Conservation (phyloP, 2,888 invertebrate genomes). For the Pollenia amentaria region DNA sequence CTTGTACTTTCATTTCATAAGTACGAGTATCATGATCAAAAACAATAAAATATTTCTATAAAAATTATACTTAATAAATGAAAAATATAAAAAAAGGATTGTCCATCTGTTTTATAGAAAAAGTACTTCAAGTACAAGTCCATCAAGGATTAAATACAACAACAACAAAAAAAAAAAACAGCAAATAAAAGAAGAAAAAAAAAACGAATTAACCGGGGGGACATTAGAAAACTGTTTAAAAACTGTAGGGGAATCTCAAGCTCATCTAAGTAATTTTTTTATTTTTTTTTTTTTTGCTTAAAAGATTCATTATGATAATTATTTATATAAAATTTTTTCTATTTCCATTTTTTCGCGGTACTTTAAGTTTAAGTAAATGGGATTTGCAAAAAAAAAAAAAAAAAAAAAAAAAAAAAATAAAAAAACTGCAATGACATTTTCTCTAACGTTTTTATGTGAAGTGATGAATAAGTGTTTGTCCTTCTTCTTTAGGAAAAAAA, state of each 20-base stretch:
- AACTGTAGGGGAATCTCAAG: conserved; percentile 57
- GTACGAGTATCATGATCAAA: conserved; percentile 12
- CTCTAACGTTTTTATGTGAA: conserved; percentile 56
- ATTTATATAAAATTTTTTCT: conserved; percentile 51
- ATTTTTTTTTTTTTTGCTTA: not conserved
- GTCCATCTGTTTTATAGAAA: conserved; percentile 38
- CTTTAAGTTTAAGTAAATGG: conserved; percentile 68
- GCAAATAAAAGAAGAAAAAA: conserved; percentile 19
- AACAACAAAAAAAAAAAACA: conserved; percentile 26
- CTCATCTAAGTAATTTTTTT: not conserved
- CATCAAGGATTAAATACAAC: conserved; percentile 58
- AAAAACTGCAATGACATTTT: conserved; percentile 62
- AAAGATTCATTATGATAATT: conserved; percentile 67
- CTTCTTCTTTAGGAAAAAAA: conserved; percentile 63
- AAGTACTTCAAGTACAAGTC: conserved; percentile 62
- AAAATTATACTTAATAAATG: conserved; percentile 50
- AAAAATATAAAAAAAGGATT: conserved; percentile 23
- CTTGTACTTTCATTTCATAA: conserved; percentile 46
- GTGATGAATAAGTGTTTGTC: conserved; percentile 65
- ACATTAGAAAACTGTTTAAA: conserved; percentile 30
- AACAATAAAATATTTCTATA: conserved; percentile 26
- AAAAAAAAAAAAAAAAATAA: conserved; percentile 25
- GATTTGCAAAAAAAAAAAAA: conserved; percentile 1
- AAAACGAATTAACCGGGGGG: conserved; percentile 36
- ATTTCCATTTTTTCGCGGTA: conserved; percentile 48